Conservation (phyloP, 2,888 invertebrate genomes). For the Protonemura montana region DNA sequence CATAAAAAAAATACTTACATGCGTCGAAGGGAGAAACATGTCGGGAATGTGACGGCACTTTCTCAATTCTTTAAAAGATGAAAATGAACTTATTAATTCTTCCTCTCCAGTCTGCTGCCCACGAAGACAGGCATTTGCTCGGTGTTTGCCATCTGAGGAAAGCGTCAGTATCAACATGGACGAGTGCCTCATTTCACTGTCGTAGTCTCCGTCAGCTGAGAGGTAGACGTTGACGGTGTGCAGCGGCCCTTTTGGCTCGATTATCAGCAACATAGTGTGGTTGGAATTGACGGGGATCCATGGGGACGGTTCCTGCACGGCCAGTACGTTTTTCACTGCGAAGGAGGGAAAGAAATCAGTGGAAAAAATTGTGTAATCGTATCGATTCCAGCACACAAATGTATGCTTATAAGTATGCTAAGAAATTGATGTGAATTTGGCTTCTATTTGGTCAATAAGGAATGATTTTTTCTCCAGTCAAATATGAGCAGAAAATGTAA, state of each 20-base stretch:
- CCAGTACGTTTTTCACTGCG: neutral
- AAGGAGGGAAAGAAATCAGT: neutral
- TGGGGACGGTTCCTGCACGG: neutral
- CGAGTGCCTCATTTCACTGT: neutral
- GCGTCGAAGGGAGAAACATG: neutral
- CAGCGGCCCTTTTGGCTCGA: neutral
- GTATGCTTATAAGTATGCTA: too few relatives aligned
- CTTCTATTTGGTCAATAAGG: too few relatives aligned
- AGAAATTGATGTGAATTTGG: too few relatives aligned
- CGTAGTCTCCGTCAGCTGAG: neutral
- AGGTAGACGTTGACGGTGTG: neutral
- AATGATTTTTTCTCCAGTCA: too few relatives aligned
- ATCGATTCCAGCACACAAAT: too few relatives aligned
- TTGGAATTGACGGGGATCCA: neutral
- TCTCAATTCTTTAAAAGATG: neutral
- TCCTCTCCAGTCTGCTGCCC: neutral
- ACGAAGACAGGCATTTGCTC: neutral
- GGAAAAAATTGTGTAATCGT: too few relatives aligned
- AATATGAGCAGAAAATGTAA: too few relatives aligned
- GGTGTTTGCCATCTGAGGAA: neutral
- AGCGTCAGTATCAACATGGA: neutral
- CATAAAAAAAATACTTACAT: too few relatives aligned
- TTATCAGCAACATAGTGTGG: neutral
- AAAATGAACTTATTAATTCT: neutral
- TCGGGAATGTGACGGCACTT: neutral